Conservation (phyloP, 2,113 vertebrate genomes). For the Scolopax mira region DNA sequence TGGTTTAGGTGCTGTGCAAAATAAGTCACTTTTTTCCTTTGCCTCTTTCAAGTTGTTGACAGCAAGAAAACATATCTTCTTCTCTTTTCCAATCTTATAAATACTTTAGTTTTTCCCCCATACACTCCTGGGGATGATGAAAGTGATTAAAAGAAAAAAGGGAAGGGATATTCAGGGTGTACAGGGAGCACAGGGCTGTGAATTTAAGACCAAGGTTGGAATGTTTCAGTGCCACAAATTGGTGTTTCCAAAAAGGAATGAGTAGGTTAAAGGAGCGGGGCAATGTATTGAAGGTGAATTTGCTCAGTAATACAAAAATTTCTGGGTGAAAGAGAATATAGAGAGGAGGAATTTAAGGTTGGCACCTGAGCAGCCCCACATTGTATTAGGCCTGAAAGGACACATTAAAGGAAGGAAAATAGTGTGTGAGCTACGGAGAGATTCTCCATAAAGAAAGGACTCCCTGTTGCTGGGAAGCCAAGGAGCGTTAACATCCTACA, state of each 20-base stretch:
- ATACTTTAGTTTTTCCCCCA: not conserved
- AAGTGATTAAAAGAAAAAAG: not conserved
- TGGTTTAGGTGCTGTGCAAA: not conserved
- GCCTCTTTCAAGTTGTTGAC: not conserved
- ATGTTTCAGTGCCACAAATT: not conserved
- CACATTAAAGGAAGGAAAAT: not conserved
- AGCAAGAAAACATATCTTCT: not conserved
- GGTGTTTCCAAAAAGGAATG: not conserved
- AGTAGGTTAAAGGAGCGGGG: not conserved
- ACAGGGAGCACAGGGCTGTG: too few species aligned
- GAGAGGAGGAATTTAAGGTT: not conserved
- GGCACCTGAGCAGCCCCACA: rapidly evolving
- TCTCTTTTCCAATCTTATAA: not conserved
- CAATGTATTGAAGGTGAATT: not conserved
- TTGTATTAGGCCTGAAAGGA: not conserved
- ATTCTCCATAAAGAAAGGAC: not conserved
- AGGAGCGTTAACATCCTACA: not conserved
- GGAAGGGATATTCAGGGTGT: not conserved
- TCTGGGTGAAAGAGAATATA: not conserved
- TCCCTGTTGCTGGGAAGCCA: not conserved
- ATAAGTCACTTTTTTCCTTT: not conserved
- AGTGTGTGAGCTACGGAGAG: not conserved
- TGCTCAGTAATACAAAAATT: not conserved
- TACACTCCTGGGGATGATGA: not conserved
- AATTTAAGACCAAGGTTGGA: not conserved